phyloP scores from a whole-genome alignment of 2,797 vertebrate genomes.

The Gymnodraco acuticeps region DNA sequence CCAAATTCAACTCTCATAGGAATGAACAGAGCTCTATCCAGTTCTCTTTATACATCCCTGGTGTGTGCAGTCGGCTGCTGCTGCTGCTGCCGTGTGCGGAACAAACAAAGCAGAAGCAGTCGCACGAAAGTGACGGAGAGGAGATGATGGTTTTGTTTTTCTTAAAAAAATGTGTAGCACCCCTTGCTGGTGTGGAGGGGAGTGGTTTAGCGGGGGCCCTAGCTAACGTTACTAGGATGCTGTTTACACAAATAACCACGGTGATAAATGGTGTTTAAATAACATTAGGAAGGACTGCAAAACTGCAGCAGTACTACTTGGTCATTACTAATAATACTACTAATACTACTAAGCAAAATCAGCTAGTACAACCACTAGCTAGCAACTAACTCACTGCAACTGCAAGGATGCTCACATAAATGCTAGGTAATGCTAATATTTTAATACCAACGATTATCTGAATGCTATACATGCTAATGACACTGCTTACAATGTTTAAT shows the following conservation, averaged over 20 bases:
- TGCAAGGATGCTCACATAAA: slow-evolving; percentile 36
- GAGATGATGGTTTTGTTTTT: slow-evolving; percentile 1
- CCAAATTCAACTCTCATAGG: too few relatives aligned
- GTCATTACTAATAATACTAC: background rate
- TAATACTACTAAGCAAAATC: background rate
- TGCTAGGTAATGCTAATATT: slow-evolving; percentile 53
- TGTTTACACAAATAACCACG: background rate
- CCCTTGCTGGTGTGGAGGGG: slow-evolving; percentile 46
- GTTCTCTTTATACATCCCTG: too few relatives aligned
- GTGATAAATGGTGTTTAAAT: slow-evolving; percentile 13
- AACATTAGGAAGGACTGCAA: background rate
- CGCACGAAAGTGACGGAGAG: slow-evolving; percentile 56
- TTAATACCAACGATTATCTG: slow-evolving; percentile 16
- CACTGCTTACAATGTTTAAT: background rate
- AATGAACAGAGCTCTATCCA: too few relatives aligned
- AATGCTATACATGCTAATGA: slow-evolving; percentile 30
- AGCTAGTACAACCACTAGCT: slow-evolving; percentile 5
- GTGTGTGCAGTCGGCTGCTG: too few relatives aligned
- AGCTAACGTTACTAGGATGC: background rate
- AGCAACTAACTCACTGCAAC: slow-evolving; percentile 11
- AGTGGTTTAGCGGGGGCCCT: background rate
- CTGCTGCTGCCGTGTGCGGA: slow-evolving; percentile 70
- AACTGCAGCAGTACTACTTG: background rate
- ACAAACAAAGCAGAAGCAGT: slow-evolving; percentile 75
- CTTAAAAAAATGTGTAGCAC: slow-evolving; percentile 14